Base-by-base conservation (phyloP, 2,113 vertebrate species). In the Triplophysa tibetana region DNA sequence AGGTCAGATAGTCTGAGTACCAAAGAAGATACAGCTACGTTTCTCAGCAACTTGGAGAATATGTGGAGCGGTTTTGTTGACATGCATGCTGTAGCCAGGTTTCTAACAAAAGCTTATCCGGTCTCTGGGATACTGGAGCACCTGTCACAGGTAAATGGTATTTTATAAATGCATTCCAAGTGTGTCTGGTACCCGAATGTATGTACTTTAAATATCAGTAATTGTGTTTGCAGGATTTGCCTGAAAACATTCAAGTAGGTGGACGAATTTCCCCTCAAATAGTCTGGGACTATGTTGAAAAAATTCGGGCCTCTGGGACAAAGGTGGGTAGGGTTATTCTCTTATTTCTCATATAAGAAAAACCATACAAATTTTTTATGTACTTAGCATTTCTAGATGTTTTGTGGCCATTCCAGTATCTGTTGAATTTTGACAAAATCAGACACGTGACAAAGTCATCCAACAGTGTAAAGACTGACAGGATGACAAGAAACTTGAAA, bases 211-310 rank as follows among this genome's bases (percentile, higher is more conserved):
- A 45, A 77, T 19, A 33, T 26, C 12, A 48, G 9, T 3, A 5
- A 48, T 68, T n/a, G 10, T 79, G 45, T 79, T 1, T 9, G 48
- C 78, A 99, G 98, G 97, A 99, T 89, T 93, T 99, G 83, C 98
- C 96, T 77, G 97, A 98, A 78, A 98, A 94, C 79, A 94, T 99
- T 88, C 96, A 98, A 90, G 95, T 99, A 76, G 97, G 98, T 64
- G 98, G 98, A 65, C 94, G 98, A 85, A 99, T 99, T 88, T 97
- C 95, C 56, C 98, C 98, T 79, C 97, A 98, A 84, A 98, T 90
- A 11, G 98, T 99, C 77, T 99, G 98, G 98, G 98, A 99, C 87
- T 99, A 99, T 82, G 94, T 99, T 77, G 98, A 99, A 89, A 99
- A 99, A 93, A 98, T 99, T 81, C 96, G 97, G 86, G 98, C 98